Percentiles rank a stretch among this genome's conserved stretches.
phyloP scores from a whole-genome alignment of 2,888 invertebrate species.

The Ennomos quercinarius region DNA sequence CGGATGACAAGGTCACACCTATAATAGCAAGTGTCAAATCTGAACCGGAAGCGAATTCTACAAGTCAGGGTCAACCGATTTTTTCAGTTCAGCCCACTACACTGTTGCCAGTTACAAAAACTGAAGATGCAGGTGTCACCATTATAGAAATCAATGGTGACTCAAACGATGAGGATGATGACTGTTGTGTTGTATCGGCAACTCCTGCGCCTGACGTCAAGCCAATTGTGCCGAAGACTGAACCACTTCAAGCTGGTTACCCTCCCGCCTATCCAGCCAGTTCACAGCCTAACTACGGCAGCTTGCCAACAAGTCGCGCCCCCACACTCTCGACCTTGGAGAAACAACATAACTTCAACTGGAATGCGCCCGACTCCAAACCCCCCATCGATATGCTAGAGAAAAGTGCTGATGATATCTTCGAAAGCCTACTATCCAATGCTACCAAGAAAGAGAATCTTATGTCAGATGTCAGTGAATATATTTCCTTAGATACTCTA shows the following conservation, averaged over 20 bases:
- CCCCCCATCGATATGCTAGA: slow-evolving; percentile 73
- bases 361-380: slow-evolving; percentile 80
- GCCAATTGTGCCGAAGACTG: slow-evolving; percentile 72
- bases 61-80: slow-evolving; percentile 41
- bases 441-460: slow-evolving; percentile 70
- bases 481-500: slow-evolving; percentile 87
- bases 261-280: slow-evolving; percentile 55
- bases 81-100: slow-evolving; percentile 45
- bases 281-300: slow-evolving; percentile 53
- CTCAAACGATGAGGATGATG: slow-evolving; percentile 80
- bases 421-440: slow-evolving; percentile 74
- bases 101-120: slow-evolving; percentile 68
- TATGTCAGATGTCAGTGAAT: slow-evolving; percentile 83
- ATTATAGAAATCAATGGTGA: slow-evolving; percentile 81
- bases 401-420: slow-evolving; percentile 80
- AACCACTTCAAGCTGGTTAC: slow-evolving; percentile 54
- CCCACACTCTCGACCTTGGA: slow-evolving; percentile 54
- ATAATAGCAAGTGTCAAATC: slow-evolving; percentile 68
- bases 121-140: slow-evolving; percentile 64
- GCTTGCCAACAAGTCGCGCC: slow-evolving; percentile 46
- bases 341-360: slow-evolving; percentile 79
- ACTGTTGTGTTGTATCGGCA: slow-evolving; percentile 79
- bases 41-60: slow-evolving; percentile 56
- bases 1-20: slow-evolving; percentile 55
- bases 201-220: slow-evolving; percentile 77